These are phyloP conservation scores for Pinna nobilis DNA, from an alignment of 1,140 invertebrate genomes.

Conservation along the genomic window DNA sequence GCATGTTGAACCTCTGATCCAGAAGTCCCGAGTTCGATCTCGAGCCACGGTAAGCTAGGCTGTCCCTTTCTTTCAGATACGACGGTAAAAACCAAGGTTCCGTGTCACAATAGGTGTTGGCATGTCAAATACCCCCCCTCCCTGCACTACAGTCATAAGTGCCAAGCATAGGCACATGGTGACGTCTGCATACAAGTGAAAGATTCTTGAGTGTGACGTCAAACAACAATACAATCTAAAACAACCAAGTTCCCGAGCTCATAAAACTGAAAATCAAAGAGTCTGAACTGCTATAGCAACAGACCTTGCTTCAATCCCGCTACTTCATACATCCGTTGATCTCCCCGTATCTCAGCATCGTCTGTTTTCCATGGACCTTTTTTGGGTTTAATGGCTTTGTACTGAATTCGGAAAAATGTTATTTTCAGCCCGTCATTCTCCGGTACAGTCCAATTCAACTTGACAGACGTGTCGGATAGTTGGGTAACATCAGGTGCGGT, in stretches of 20 bases:
- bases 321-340: conserved; percentile 86
- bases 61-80: too few species aligned
- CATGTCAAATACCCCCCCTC: too few species aligned
- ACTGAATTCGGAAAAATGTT: conserved; percentile 93
- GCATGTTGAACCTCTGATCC: too few species aligned
- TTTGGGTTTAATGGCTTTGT: conserved; percentile 80
- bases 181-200: too few species aligned
- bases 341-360: conserved; percentile 86
- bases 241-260: too few species aligned
- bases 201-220: neutral
- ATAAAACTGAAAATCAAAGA: too few species aligned
- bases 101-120: too few species aligned
- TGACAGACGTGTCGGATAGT: conserved; percentile 91
- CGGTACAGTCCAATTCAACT: conserved; percentile 91
- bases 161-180: too few species aligned
- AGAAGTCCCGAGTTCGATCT: neutral
- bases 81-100: too few species aligned
- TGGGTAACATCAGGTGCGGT: conserved; percentile 89
- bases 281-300: neutral
- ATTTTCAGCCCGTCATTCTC: conserved; percentile 85
- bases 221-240: neutral
- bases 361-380: conserved; percentile 84
- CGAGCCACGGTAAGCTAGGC: neutral
- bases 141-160: too few species aligned
- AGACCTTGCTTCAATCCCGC: conserved; percentile 82